Conservation (phyloP, 2,113 vertebrate genomes). For the Gila orcuttii region DNA sequence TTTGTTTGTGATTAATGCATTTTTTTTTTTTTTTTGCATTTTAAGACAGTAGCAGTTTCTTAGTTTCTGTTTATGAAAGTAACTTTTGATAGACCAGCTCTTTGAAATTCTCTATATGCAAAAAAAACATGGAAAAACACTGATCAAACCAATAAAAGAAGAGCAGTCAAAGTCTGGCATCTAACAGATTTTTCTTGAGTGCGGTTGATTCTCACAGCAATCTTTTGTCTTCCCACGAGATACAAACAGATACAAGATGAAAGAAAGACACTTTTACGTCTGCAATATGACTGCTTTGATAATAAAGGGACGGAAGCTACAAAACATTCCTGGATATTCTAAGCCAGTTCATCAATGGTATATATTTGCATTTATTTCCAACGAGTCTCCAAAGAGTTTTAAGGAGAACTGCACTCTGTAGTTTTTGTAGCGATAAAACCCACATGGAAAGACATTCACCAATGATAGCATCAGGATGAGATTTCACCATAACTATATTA, state of each 20-base stretch:
- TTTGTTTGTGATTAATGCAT: neutral
- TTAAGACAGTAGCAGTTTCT: neutral
- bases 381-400: constrained; percentile 56
- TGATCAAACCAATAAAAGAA: constrained; percentile 20
- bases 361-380: constrained; percentile 49
- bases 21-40: neutral
- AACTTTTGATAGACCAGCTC: constrained; percentile 19
- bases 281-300: neutral
- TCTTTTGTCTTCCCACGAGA: constrained; percentile 13
- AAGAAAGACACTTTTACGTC: neutral
- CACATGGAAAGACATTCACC: neutral
- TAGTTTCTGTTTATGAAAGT: neutral
- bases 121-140: neutral
- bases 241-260: constrained; percentile 31
- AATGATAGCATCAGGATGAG: neutral
- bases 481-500: constrained; percentile 52
- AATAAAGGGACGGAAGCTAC: neutral
- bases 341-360: constrained; percentile 39
- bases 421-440: neutral
- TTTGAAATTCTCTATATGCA: constrained; percentile 4
- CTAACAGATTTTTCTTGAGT: neutral
- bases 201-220: neutral
- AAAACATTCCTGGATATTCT: constrained; percentile 18
- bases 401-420: constrained; percentile 54
- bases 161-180: neutral